Evolutionary conservation across 2,113 vertebrate species (phyloP).

Genomic region (Cynoglossus semilaevis): DNA sequence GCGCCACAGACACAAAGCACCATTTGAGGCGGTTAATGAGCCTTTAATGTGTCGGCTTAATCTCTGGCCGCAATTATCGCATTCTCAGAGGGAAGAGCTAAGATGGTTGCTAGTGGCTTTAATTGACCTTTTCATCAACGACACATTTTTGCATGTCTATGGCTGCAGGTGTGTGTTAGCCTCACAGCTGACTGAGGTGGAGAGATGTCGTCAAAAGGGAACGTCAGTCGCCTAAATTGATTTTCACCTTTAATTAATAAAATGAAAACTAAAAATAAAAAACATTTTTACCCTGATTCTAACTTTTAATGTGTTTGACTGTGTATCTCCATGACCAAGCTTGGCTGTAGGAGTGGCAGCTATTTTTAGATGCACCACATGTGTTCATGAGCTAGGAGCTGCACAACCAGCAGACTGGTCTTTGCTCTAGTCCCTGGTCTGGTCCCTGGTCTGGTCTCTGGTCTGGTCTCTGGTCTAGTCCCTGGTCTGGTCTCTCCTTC

Average conservation of each 20-base stretch:
- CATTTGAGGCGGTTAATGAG: conserved; percentile 65
- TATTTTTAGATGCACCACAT: conserved; percentile 68
- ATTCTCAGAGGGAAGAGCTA: conserved; percentile 76
- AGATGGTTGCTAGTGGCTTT: conserved; percentile 75
- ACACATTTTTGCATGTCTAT: conserved; percentile 62
- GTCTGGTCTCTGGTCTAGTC: too few relatives aligned
- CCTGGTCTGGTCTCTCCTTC: too few relatives aligned
- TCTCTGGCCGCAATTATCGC: conserved; percentile 74
- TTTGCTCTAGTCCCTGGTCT: too few relatives aligned
- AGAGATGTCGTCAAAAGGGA: too few relatives aligned
- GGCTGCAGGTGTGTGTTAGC: conserved; percentile 49
- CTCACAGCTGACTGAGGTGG: background rate
- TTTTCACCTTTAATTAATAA: too few relatives aligned
- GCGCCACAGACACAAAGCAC: conserved; percentile 52
- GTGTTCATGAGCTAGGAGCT: conserved; percentile 32
- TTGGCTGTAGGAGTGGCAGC: conserved; percentile 20
- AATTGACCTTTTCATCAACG: conserved; percentile 64
- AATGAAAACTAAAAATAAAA: too few relatives aligned
- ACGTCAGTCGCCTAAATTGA: background rate
- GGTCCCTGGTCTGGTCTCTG: too few relatives aligned
- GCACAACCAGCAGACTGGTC: conserved; percentile 1
- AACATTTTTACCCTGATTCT: too few relatives aligned
- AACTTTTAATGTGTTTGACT: background rate
- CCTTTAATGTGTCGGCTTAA: conserved; percentile 74
- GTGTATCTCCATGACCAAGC: background rate